These are phyloP conservation scores for Eilema caniola DNA, from an alignment of 2,888 invertebrate species.

Conservation along the genomic window DNA sequence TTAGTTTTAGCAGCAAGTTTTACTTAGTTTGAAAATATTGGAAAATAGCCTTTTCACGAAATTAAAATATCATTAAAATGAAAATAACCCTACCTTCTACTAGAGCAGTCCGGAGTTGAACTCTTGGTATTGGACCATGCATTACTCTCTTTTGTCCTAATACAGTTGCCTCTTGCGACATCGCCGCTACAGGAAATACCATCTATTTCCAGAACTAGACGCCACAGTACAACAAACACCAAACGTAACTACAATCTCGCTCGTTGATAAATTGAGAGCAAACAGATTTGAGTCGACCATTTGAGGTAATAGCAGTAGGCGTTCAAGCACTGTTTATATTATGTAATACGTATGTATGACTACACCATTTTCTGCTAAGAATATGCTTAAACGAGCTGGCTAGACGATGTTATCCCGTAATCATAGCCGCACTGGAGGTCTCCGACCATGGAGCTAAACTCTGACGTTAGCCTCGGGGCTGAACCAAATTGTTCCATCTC, in stretches of 20 bases:
- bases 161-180: neutral
- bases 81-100: neutral
- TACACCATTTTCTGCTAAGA: constrained; percentile 16
- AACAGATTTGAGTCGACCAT: constrained; percentile 11
- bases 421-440: constrained; percentile 9
- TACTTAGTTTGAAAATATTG: too few species aligned
- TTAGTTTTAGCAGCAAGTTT: neutral
- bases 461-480: constrained; percentile 11
- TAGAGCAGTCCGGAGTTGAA: too few species aligned
- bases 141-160: neutral
- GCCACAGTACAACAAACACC: neutral
- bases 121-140: neutral
- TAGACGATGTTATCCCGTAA: constrained; percentile 9
- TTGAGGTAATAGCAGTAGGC: constrained; percentile 14
- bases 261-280: constrained; percentile 12
- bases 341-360: too few species aligned
- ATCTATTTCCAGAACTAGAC: constrained; percentile 7
- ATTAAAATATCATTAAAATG: too few species aligned
- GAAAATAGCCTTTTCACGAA: too few species aligned
- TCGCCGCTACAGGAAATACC: neutral
- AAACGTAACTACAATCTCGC: constrained; percentile 3
- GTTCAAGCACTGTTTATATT: constrained; percentile 13
- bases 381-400: constrained; percentile 15
- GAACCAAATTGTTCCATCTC: constrained; percentile 16
- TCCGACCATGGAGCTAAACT: neutral